Conservation (phyloP, 2,797 vertebrate species). For the Gambusia yucatana region DNA sequence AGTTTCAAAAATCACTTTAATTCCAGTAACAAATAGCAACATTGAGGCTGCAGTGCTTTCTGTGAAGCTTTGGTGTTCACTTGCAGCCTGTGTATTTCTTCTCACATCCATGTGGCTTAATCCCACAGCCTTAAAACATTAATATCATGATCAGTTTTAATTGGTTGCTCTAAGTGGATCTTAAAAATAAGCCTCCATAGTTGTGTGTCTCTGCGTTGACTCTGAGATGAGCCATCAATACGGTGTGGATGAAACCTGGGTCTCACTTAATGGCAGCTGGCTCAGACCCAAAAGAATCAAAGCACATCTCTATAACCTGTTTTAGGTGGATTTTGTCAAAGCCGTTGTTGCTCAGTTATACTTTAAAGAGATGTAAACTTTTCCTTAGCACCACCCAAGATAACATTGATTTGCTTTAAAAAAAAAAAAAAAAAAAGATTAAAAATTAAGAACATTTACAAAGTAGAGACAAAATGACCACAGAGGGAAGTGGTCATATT, state of each 20-base stretch:
- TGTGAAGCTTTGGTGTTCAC: neutral
- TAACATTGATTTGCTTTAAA: neutral
- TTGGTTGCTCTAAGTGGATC: neutral
- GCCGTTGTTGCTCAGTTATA: neutral
- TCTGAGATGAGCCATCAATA: neutral
- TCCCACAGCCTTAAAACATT: neutral
- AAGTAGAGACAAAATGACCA: neutral
- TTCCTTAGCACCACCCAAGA: neutral
- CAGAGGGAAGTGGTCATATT: neutral
- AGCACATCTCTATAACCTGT: neutral
- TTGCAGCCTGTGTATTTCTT: neutral
- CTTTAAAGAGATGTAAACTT: neutral
- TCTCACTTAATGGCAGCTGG: neutral
- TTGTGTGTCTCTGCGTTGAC: neutral
- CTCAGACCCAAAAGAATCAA: neutral
- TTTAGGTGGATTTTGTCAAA: neutral
- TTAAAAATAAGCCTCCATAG: neutral
- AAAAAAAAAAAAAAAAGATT: neutral
- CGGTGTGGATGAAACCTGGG: neutral
- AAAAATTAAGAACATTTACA: neutral
- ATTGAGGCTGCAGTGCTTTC: neutral
- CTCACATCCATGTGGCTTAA: neutral
- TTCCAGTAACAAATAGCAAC: neutral
- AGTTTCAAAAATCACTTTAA: neutral
- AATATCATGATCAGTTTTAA: neutral